Conservation (phyloP, 1,140 invertebrate species). For the Metaphire vulgaris region DNA sequence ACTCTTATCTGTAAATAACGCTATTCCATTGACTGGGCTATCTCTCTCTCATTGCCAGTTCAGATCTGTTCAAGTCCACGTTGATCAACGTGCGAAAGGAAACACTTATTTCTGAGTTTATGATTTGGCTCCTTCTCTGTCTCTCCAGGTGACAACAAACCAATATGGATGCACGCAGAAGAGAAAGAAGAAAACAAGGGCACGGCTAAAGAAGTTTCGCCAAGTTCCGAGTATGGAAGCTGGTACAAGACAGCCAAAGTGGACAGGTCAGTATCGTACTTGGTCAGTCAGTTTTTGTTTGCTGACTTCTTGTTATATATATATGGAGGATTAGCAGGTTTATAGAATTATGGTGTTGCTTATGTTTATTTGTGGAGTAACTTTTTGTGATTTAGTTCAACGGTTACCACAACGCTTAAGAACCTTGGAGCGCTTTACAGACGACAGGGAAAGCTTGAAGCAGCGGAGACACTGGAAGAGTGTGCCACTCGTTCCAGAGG, state of each 20-base stretch:
- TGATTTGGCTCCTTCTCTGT: no score
- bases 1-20: no score
- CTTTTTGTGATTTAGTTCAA: conserved; percentile 65
- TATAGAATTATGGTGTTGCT: no score
- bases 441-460: conserved; percentile 95
- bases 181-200: conserved; percentile 77
- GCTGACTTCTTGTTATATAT: no score
- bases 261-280: conserved; percentile 68
- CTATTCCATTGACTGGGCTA: no score
- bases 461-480: conserved; percentile 93
- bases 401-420: conserved; percentile 88
- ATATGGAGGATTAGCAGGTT: no score
- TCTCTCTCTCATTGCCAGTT: no score
- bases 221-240: conserved; percentile 64
- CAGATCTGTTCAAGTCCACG: no score
- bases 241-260: conserved; percentile 99
- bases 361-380: no score
- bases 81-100: no score
- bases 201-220: conserved; percentile 66
- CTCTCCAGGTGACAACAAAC: conserved; percentile 89
- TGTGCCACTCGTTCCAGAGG: not conserved
- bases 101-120: no score
- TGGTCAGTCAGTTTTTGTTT: no score
- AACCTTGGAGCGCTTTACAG: conserved; percentile 94
- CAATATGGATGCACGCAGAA: conserved; percentile 99